These are phyloP conservation scores for Ypsolopha scabrella DNA, from an alignment of 2,888 invertebrate genomes.

Conservation along the genomic window DNA sequence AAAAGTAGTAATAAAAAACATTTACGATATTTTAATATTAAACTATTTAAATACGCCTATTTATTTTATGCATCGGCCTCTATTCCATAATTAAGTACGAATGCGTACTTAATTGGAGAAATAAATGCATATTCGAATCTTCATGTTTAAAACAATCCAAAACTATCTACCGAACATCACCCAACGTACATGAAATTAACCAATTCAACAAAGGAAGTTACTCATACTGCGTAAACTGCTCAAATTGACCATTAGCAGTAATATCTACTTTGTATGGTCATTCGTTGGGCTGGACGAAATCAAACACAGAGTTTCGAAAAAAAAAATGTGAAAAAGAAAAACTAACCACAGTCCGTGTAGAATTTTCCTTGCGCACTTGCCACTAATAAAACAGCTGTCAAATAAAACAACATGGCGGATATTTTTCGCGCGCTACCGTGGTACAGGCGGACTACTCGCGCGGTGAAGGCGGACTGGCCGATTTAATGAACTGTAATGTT, in stretches of 20 bases:
- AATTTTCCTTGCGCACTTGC: slow-evolving; percentile 53
- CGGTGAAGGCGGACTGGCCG: slow-evolving; percentile 37
- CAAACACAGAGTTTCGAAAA: not conserved
- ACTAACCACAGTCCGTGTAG: slow-evolving; percentile 54
- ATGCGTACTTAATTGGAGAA: too few relatives aligned
- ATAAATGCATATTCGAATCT: not conserved
- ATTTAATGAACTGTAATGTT: slow-evolving; percentile 23
- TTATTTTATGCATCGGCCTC: too few relatives aligned
- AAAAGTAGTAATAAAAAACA: too few relatives aligned
- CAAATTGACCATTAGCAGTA: too few relatives aligned
- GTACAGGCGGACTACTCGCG: slow-evolving; percentile 37
- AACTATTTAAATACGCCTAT: too few relatives aligned
- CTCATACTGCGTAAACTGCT: not conserved
- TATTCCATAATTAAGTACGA: too few relatives aligned
- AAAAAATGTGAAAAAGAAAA: not conserved
- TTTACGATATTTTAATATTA: too few relatives aligned
- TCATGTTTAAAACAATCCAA: not conserved
- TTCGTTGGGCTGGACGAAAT: too few relatives aligned
- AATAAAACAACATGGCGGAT: slow-evolving; percentile 36
- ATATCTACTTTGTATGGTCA: too few relatives aligned
- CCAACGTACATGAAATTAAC: too few relatives aligned
- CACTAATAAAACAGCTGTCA: slow-evolving; percentile 35
- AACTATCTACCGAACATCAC: too few relatives aligned
- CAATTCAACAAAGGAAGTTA: not conserved
- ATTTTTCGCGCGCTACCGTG: slow-evolving; percentile 50